Percentiles rank a stretch among this genome's conserved stretches.
phyloP scores from a whole-genome alignment of 2,113 vertebrate species.

The Struthidea cinerea region DNA sequence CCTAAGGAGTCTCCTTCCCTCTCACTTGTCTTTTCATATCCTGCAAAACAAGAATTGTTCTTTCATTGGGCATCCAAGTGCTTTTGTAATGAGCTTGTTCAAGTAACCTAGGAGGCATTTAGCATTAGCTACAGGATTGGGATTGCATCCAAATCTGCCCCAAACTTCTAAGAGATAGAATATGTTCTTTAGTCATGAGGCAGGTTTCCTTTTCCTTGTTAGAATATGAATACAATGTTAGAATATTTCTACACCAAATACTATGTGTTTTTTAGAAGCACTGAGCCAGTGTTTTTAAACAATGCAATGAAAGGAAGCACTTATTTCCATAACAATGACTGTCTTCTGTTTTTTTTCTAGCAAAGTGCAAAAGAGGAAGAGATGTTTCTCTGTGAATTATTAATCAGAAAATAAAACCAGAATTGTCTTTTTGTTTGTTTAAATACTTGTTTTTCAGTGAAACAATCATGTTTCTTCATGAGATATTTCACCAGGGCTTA shows the following conservation, averaged over 20 bases:
- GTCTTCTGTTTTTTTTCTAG: not conserved
- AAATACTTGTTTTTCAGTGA: conserved; percentile 78
- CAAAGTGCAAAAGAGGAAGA: not conserved
- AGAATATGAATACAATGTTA: not conserved
- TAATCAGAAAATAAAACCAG: not conserved
- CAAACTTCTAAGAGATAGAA: not conserved
- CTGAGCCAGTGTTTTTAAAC: not conserved
- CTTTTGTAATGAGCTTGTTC: not conserved
- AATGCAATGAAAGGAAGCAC: not conserved
- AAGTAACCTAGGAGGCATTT: not conserved
- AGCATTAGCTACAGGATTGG: not conserved
- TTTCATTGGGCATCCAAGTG: not conserved
- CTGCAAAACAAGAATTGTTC: not conserved
- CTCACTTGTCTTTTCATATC: not conserved
- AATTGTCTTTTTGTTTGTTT: conserved; percentile 17
- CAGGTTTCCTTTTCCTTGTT: not conserved
- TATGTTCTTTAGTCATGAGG: not conserved
- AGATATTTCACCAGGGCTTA: conserved; percentile 98
- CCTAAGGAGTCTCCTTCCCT: not conserved
- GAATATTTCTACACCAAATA: not conserved
- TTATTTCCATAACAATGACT: not conserved
- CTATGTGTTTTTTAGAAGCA: not conserved
- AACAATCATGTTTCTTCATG: conserved; percentile 99
- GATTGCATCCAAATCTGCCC: not conserved
- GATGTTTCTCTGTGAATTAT: not conserved